phyloP scores from a whole-genome alignment of 2,113 vertebrate genomes.

The Toxotes jaculatrix region DNA sequence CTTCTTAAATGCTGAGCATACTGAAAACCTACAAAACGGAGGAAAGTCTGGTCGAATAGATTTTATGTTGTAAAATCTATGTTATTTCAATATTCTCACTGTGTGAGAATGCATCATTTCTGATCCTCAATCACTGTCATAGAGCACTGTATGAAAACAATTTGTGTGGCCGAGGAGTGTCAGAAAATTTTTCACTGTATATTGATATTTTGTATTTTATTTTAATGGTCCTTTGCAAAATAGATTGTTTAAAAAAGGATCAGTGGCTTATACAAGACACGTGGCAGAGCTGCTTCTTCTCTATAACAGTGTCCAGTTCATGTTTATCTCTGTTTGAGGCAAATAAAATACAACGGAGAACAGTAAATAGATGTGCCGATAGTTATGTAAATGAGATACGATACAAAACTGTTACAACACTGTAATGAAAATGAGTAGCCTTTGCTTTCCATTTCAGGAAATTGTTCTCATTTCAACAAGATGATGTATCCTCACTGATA shows the following conservation, averaged over 20 bases:
- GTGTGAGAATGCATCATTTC: not conserved
- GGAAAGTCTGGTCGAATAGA: constrained; percentile 18
- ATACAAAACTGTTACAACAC: constrained; percentile 31
- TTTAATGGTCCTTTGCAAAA: not conserved
- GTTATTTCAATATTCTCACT: too few relatives aligned
- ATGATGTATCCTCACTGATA: constrained; percentile 66
- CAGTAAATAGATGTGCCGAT: not conserved
- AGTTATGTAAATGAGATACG: constrained; percentile 34
- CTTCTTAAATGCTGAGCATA: constrained; percentile 36
- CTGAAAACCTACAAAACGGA: constrained; percentile 18
- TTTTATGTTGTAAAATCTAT: constrained; percentile 10
- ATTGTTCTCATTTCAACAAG: constrained; percentile 65
- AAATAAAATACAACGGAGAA: not conserved
- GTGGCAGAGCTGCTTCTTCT: not conserved
- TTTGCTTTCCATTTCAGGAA: constrained; percentile 68
- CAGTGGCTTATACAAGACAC: not conserved
- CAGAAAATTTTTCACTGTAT: not conserved
- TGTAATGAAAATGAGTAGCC: constrained; percentile 47
- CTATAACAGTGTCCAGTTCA: not conserved
- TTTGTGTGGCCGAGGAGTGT: not conserved
- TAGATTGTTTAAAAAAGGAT: not conserved
- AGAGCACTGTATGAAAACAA: not conserved
- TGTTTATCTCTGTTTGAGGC: not conserved
- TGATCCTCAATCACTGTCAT: not conserved
- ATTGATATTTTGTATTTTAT: not conserved